Base-by-base conservation (phyloP, 2,888 invertebrate genomes). In the Chouioia cunea region DNA sequence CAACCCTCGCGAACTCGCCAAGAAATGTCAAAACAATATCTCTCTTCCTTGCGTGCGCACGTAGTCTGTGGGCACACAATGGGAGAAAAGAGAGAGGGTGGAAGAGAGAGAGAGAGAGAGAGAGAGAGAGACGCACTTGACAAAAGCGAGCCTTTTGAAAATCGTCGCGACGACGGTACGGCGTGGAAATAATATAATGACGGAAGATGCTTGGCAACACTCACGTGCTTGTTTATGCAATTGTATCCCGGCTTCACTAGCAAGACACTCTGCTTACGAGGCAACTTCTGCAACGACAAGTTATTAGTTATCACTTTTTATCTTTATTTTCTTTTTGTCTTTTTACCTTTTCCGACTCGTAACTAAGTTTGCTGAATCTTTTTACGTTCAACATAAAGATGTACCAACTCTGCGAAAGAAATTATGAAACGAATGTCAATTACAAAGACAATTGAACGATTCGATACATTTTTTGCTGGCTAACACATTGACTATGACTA, bases 201-300 rank as follows among this genome's bases (percentile, higher is more conserved):
- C 54, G 44, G 50, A 48, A 20, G 43, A 53, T 15, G 64, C n/a
- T n/a, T n/a, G n/a, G 16, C 47, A 58, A 53, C 77, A 82, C 85
- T 84, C 79, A 85, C 85, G 79, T 85, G 85, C 67, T 84, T 81
- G 75, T 80, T 81, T 76, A 84, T 79, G 73, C 84, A 85, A 73
- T 82, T 81, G 79, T 83, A 85, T 48, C 79, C 79, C 16, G 84
- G 84, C 71, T 77, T 80, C 73, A 85, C 78, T 77, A 77, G 79
- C 75, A 80, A 73, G 75, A 84, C 73, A 76, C 82, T 85, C 67
- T 82, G 79, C 77, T 79, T 82, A 63, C 79, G 80, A 48, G 84
- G 83, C 69, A 83, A 74, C 76, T 79, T 83, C 85, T 85, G 76
- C 50, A 65, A 65, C 8, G 18, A 4, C 56, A 22, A 20, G 10